Base-by-base conservation (phyloP, 2,113 vertebrate species). In the Camelus bactrianus region DNA sequence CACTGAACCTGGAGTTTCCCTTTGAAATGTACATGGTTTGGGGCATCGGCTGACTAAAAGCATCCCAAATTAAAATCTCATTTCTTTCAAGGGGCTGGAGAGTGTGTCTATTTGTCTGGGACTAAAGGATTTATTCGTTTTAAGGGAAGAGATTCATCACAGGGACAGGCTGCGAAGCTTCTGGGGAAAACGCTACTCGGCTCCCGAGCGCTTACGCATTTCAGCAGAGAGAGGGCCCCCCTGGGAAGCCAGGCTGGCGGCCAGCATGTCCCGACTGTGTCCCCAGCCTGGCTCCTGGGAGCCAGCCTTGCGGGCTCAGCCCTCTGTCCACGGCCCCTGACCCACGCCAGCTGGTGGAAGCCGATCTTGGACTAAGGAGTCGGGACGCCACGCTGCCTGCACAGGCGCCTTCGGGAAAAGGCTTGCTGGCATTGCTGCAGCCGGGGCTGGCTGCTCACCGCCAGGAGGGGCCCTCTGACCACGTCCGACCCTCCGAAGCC, bases 31-130 rank as follows among this genome's bases (percentile, higher is more conserved):
- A 8, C 77, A 35, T 30, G 76, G 92, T 97, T 96, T 84, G 0
- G 70, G 96, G 87, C 90, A 89, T 96, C 93, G 96, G 46, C 50
- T 69, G 91, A 97, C 90, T 91, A 93, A 97, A 98, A 95, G 86
- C 87, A 76, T 60, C 73, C 30, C n/a, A 50, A 87, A 93, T 96
- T 96, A 97, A 95, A 97, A 82, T 79, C 94, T 80, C 88, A 32
- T 85, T 93, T 95, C 89, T 96, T 96, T 70, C 85, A 79, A 64
- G 95, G 86, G 75, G n/a, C 54, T 69, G 54, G 32, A 54, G 72
- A 89, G 48, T 32, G 16, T 48, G 48, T 93, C 96, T 95, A 77
- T 93, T 96, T 96, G 93, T 89, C 96, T 72, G 86, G 86, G 93
- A 79, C 76, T 89, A 81, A 82, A 96, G 81, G 70, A 83, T 92